phyloP scores from a whole-genome alignment of 2,113 vertebrate genomes.

The Cyanistes caeruleus region DNA sequence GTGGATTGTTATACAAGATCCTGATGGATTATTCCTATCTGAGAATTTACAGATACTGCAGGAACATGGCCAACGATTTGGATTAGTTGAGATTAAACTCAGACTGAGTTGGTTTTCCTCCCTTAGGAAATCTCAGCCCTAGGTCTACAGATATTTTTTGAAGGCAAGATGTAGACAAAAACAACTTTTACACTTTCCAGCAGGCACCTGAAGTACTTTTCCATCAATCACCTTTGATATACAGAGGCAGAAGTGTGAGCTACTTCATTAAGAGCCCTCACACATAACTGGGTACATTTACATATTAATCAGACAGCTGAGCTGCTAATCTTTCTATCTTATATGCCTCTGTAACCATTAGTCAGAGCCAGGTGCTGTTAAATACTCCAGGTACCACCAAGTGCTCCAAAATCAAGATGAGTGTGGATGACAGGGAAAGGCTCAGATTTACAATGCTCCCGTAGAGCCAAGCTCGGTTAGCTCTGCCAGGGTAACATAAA shows the following conservation, averaged over 20 bases:
- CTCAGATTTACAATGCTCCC: background rate
- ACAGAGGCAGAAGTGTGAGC: slow-evolving; percentile 64
- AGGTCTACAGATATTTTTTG: slow-evolving; percentile 1
- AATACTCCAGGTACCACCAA: slow-evolving; percentile 43
- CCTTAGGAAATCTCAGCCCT: slow-evolving; percentile 43
- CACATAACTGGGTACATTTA: slow-evolving; percentile 74
- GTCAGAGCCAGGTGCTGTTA: slow-evolving; percentile 62
- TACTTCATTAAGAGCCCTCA: slow-evolving; percentile 76
- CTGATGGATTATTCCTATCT: slow-evolving; percentile 62
- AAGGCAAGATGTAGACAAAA: slow-evolving; percentile 1
- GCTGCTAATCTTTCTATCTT: slow-evolving; percentile 71
- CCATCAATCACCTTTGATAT: slow-evolving; percentile 68
- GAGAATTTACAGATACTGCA: slow-evolving; percentile 64
- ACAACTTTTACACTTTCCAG: slow-evolving; percentile 33
- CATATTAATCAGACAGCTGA: slow-evolving; percentile 79
- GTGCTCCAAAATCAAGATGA: slow-evolving; percentile 50
- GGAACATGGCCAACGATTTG: slow-evolving; percentile 40
- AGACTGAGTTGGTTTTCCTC: slow-evolving; percentile 17
- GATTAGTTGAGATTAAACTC: slow-evolving; percentile 66
- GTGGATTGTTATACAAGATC: slow-evolving; percentile 37
- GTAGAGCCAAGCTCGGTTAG: background rate
- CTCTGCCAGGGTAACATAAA: background rate
- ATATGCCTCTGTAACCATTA: slow-evolving; percentile 62
- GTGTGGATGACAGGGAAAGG: slow-evolving; percentile 22
- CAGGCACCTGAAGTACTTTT: slow-evolving; percentile 48